phyloP scores from a whole-genome alignment of 2,888 invertebrate genomes.

The Drosophila tanythrix region DNA sequence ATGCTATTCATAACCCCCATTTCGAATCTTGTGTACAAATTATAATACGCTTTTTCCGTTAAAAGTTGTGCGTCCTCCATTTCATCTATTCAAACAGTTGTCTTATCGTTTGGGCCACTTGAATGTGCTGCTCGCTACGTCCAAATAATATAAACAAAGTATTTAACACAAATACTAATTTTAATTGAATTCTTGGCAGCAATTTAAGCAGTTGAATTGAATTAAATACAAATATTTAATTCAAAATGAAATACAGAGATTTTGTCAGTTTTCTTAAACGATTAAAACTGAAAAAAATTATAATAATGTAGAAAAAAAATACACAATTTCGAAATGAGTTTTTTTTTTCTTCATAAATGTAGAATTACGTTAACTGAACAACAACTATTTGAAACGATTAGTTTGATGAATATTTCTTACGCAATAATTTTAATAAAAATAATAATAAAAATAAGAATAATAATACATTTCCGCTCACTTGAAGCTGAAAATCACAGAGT shows the following conservation, averaged over 20 bases:
- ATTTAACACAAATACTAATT: no score
- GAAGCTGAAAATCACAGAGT: slow-evolving; percentile 7
- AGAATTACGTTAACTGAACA: neutral
- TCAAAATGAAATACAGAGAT: neutral
- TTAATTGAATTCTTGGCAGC: neutral
- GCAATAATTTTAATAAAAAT: neutral
- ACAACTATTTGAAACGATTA: neutral
- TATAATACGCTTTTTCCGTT: no score
- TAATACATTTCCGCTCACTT: slow-evolving; percentile 8
- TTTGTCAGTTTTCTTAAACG: neutral
- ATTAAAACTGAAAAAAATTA: neutral
- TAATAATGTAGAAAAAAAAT: neutral
- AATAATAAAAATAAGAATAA: neutral
- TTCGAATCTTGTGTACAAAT: no score
- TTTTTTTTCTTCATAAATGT: neutral
- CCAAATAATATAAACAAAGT: no score
- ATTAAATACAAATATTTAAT: neutral
- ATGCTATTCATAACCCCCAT: no score
- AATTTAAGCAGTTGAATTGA: neutral
- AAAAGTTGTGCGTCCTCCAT: no score
- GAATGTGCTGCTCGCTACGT: no score
- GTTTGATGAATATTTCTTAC: neutral
- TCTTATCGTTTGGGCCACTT: no score
- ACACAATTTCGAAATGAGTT: neutral
- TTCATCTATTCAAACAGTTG: no score